A percentile compares a stretch with the other conserved stretches of the same genome.
These are phyloP conservation scores for Sylvilagus floridanus DNA, from an alignment of 2,797 vertebrate species.

Conservation along the genomic window DNA sequence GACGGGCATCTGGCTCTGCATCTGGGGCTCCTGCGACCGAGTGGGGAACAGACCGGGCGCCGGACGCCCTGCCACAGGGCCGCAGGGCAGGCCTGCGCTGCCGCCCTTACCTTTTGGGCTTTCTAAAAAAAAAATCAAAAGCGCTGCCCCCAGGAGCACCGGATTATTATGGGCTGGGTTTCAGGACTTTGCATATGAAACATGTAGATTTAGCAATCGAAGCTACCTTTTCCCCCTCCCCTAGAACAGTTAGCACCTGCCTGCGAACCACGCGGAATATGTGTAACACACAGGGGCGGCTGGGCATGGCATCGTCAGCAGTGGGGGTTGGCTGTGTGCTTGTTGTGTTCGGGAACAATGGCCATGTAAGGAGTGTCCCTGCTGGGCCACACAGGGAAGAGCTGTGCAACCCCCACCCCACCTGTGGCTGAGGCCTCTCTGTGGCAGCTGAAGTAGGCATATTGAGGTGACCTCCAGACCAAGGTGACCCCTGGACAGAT, in stretches of 20 bases:
- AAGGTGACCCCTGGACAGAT: neutral
- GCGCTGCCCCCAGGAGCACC: neutral
- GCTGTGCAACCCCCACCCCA: too few relatives aligned
- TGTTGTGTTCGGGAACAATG: neutral
- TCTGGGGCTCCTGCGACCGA: neutral
- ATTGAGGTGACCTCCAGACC: neutral
- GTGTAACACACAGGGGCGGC: neutral
- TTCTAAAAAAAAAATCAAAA: neutral
- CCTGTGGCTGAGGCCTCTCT: neutral
- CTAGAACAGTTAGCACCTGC: neutral
- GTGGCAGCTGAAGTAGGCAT: neutral
- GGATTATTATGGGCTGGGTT: neutral
- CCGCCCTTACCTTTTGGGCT: neutral
- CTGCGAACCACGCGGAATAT: neutral
- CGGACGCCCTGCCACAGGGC: neutral
- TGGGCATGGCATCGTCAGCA: neutral
- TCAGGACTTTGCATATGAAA: neutral
- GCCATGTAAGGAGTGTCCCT: neutral
- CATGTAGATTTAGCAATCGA: neutral
- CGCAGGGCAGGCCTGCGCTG: neutral
- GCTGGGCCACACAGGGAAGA: neutral
- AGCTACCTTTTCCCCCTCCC: neutral
- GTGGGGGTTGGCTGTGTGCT: neutral
- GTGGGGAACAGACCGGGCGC: neutral
- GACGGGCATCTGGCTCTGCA: slow-evolving; percentile 62